phyloP scores from a whole-genome alignment of 2,888 invertebrate species.

The Drosophila sordidula region DNA sequence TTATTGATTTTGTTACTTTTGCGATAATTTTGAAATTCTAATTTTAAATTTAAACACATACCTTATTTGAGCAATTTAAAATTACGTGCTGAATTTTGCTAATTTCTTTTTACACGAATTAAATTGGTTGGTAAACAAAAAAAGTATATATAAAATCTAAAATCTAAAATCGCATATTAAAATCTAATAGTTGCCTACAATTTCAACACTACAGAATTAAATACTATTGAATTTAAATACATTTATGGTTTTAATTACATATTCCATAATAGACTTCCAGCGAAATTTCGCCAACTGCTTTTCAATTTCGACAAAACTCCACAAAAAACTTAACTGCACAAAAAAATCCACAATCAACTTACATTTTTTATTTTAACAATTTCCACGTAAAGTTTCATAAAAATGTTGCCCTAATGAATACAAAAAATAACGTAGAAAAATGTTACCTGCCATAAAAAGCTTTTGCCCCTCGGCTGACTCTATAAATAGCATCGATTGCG shows the following conservation, averaged over 20 bases:
- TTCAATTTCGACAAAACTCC: not conserved
- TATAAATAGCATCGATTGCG: slow-evolving; percentile 39
- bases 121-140: no score
- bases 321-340: not conserved
- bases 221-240: no score
- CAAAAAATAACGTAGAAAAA: not conserved
- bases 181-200: no score
- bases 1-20: not conserved
- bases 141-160: no score
- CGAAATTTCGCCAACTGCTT: not conserved
- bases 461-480: slow-evolving; percentile 1
- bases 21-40: not conserved
- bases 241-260: not conserved
- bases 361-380: not conserved
- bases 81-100: no score
- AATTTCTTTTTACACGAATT: not conserved
- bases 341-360: not conserved
- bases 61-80: no score
- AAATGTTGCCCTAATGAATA: not conserved
- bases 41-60: not conserved
- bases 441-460: slow-evolving; percentile 3
- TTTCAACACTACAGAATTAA: no score
- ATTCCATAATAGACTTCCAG: not conserved
- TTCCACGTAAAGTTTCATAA: not conserved
- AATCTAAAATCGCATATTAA: no score